phyloP scores from a whole-genome alignment of 2,888 invertebrate genomes.

The Agrochola lychnidis region DNA sequence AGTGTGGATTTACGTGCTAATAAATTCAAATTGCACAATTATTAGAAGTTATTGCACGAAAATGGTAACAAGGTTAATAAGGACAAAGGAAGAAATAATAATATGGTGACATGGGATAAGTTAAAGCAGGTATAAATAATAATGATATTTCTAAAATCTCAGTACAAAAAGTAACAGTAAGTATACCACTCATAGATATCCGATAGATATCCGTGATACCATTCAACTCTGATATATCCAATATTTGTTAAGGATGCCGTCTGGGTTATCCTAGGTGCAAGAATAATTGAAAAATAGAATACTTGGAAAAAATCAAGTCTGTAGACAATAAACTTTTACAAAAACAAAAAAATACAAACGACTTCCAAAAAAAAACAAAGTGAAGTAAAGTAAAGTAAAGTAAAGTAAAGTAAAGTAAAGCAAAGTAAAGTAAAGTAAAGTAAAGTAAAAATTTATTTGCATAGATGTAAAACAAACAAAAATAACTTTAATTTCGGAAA shows the following conservation, averaged over 20 bases:
- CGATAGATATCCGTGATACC: neutral
- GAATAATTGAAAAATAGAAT: too few relatives aligned
- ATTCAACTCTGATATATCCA: neutral
- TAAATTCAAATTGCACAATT: slow-evolving; percentile 42
- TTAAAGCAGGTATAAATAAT: neutral
- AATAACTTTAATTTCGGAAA: too few relatives aligned
- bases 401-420: too few relatives aligned
- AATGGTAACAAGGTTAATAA: neutral
- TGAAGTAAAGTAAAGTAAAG: too few relatives aligned
- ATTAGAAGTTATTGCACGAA: slow-evolving; percentile 9
- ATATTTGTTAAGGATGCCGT: neutral
- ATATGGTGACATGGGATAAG: neutral
- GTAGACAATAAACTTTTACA: neutral
- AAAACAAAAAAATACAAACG: neutral
- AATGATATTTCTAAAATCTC: neutral
- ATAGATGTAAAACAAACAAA: too few relatives aligned
- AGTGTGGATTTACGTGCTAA: slow-evolving; percentile 7
- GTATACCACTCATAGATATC: neutral
- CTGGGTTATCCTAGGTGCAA: neutral
- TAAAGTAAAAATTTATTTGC: too few relatives aligned
- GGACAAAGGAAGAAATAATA: neutral
- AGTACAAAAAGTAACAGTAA: neutral
- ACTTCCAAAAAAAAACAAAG: too few relatives aligned
- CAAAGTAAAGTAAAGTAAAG: too few relatives aligned
- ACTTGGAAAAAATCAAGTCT: neutral